phyloP scores from a whole-genome alignment of 2,888 invertebrate genomes.

The Nephrotoma appendiculata region DNA sequence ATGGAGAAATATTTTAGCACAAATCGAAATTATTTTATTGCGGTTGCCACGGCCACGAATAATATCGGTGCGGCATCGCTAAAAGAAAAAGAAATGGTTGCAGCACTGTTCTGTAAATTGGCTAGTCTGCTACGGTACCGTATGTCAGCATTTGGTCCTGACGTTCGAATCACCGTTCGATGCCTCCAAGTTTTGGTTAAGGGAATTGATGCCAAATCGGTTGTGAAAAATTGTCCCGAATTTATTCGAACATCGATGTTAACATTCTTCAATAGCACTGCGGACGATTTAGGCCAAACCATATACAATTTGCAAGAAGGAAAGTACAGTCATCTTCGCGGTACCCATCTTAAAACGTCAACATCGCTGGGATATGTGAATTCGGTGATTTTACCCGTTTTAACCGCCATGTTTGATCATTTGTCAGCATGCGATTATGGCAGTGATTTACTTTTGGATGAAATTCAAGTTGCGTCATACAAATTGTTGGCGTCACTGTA shows the following conservation, averaged over 20 bases:
- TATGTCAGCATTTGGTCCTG: slow-evolving; percentile 90
- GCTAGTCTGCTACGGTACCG: slow-evolving; percentile 73
- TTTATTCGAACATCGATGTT: slow-evolving; percentile 96
- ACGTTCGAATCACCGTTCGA: slow-evolving; percentile 90
- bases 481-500: slow-evolving; percentile 92
- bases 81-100: slow-evolving; percentile 99
- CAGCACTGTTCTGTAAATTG: slow-evolving; percentile 92
- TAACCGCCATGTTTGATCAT: slow-evolving; percentile 96
- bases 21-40: slow-evolving; percentile 92
- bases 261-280: slow-evolving; percentile 98
- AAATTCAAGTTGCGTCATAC: slow-evolving; percentile 97
- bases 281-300: slow-evolving; percentile 92
- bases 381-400: slow-evolving; percentile 81
- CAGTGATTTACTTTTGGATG: slow-evolving; percentile 89
- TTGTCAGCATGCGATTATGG: slow-evolving; percentile 94
- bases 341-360: slow-evolving; percentile 90
- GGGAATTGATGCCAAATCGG: slow-evolving; percentile 90
- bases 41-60: slow-evolving; percentile 82
- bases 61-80: slow-evolving; percentile 91
- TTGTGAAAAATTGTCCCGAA: slow-evolving; percentile 96
- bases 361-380: slow-evolving; percentile 94
- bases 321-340: slow-evolving; percentile 83
- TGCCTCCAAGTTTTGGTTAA: slow-evolving; percentile 95
- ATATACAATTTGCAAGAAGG: slow-evolving; percentile 88
- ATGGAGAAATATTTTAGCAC: slow-evolving; percentile 99